These are phyloP conservation scores for Calycopis cecrops DNA, from an alignment of 1,140 invertebrate genomes.

Conservation along the genomic window DNA sequence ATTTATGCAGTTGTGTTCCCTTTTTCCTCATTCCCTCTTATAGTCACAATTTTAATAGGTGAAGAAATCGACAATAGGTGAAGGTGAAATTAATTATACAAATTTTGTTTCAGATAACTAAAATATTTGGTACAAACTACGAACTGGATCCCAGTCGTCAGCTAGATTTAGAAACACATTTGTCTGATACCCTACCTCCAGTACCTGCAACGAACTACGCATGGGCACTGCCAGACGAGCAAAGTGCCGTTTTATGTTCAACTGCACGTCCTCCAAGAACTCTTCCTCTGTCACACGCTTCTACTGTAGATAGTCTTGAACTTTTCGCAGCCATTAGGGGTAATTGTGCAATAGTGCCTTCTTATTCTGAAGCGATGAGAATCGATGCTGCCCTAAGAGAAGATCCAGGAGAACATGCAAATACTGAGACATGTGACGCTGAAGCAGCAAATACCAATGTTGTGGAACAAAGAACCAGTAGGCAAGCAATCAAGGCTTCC, in stretches of 20 bases:
- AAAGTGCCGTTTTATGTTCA: conserved; percentile 76
- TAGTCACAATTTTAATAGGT: too few species aligned
- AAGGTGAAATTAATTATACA: not conserved
- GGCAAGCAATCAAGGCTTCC: conserved; percentile 50
- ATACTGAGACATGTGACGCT: not conserved
- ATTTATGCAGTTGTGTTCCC: too few species aligned
- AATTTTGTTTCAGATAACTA: conserved; percentile 76
- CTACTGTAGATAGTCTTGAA: conserved; percentile 64
- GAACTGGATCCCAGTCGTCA: conserved; percentile 73
- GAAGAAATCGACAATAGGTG: too few species aligned
- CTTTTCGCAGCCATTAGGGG: conserved; percentile 66
- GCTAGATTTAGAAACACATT: conserved; percentile 63
- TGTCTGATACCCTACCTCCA: conserved; percentile 68
- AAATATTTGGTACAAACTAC: conserved; percentile 83
- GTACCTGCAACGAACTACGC: conserved; percentile 56
- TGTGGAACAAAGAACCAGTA: conserved; percentile 34
- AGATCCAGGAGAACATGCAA: conserved; percentile 47
- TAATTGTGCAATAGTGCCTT: conserved; percentile 74
- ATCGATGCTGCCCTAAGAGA: conserved; percentile 69
- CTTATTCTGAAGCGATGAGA: conserved; percentile 77
- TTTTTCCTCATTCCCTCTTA: too few species aligned
- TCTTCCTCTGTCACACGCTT: conserved; percentile 78
- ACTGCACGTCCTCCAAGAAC: conserved; percentile 83
- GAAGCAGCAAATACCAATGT: conserved; percentile 30
- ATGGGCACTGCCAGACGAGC: conserved; percentile 74